Evolutionary conservation across 2,888 invertebrate genomes (phyloP), one percentile per base, ranked within the genome.

Genomic region (Cerastis rubricosa): DNA sequence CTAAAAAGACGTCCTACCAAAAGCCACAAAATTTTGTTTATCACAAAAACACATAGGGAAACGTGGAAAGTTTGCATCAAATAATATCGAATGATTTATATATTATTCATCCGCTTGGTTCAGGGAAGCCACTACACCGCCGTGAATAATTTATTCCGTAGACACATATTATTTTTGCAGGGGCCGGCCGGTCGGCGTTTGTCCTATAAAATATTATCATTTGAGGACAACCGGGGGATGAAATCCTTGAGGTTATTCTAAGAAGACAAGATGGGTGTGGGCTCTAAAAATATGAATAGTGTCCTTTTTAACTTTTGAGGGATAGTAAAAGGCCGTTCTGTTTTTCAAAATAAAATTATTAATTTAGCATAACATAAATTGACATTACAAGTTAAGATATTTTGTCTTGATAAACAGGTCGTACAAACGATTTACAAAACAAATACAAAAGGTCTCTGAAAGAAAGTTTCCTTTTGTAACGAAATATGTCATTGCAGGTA

Each of bases 81-180:
- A 93, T 94, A 93, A 94, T 94, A 95, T 95, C 94, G 93, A 94
- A 94, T 94, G 93, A 90, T 93, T 93, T 92, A 95, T 96, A 94
- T 95, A 93, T 95, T 94, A 96, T 96, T 95, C 94, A 96, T 94
- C 92, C 91, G 91, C 90, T 91, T 86, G 90, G 90, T 90, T 89
- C 91, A 90, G 90, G 89, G 85, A 92, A 93, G 91, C 93, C 91
- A 93, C 92, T 93, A 94, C 92, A 94, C 94, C 94, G 95, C 94
- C 93, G 93, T 96, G 95, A 96, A 96, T 96, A 95, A 95, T 96
- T 95, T 95, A 96, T 91, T 88, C 84, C 89, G 88, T 89, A 93
- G 93, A 93, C 92, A 93, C 93, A 91, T 95, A 95, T 95, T 95
- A 95, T 95, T 95, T 96, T 96, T 95, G 94, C 91, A 93, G 90